Percentiles rank a stretch among this genome's conserved stretches.
phyloP scores from a whole-genome alignment of 2,888 invertebrate genomes.

The Trichacis sp. region DNA sequence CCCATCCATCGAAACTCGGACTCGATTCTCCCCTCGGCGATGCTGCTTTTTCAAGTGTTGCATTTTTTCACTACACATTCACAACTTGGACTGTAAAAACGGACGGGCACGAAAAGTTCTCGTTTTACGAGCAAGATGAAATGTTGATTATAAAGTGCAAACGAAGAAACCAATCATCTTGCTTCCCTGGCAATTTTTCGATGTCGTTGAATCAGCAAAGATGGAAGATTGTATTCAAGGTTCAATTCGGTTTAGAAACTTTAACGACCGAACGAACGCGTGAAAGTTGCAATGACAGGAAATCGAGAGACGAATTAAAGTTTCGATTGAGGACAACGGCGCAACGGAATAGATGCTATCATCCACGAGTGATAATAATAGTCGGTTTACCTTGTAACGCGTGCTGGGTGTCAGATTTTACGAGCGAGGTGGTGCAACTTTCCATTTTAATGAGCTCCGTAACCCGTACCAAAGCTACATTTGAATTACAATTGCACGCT shows the following conservation, averaged over 20 bases:
- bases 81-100: too few species aligned
- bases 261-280: background rate
- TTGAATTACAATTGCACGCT: background rate
- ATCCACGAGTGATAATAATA: slow-evolving; percentile 28
- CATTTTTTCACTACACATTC: too few species aligned
- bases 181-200: too few species aligned
- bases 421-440: slow-evolving; percentile 36
- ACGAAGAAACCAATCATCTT: too few species aligned
- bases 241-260: background rate
- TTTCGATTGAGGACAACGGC: slow-evolving; percentile 3
- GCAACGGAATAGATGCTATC: slow-evolving; percentile 6
- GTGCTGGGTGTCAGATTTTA: slow-evolving; percentile 42
- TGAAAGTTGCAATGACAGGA: slow-evolving; percentile 2
- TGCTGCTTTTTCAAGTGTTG: too few species aligned
- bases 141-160: too few species aligned
- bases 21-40: too few species aligned
- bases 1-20: too few species aligned
- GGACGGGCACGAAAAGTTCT: too few species aligned
- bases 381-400: slow-evolving; percentile 29
- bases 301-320: background rate
- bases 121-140: too few species aligned
- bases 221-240: too few species aligned
- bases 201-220: too few species aligned
- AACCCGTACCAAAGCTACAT: slow-evolving; percentile 12
- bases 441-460: slow-evolving; percentile 41